Evolutionary conservation across 2,113 vertebrate species (phyloP).

Genomic region (cattle (Bos taurus)): DNA sequence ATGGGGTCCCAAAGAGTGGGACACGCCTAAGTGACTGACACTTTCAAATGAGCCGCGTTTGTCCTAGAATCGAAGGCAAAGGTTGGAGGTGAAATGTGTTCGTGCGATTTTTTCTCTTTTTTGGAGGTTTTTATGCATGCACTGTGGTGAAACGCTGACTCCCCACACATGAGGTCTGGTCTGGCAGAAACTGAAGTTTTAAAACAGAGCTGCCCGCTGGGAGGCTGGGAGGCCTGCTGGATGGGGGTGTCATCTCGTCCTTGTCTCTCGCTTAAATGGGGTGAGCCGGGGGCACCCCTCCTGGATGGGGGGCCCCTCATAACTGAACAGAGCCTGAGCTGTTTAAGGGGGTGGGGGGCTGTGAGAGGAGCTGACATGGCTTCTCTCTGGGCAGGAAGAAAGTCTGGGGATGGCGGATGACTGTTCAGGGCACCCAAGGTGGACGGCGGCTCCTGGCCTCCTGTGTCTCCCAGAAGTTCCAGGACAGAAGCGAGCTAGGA

Average conservation of each 20-base stretch:
- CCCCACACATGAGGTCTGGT: fast-evolving
- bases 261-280: background rate
- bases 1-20: background rate
- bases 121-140: background rate
- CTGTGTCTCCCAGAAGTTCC: background rate
- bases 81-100: background rate
- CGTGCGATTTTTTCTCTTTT: fast-evolving
- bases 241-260: fast-evolving
- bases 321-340: fast-evolving
- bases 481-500: fast-evolving
- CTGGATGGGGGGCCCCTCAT: fast-evolving
- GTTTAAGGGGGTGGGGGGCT: fast-evolving
- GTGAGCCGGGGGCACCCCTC: background rate
- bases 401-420: background rate
- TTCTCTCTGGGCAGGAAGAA: background rate
- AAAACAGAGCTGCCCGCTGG: fast-evolving
- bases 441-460: too few relatives aligned
- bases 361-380: background rate
- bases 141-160: background rate
- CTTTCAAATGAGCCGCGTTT: background rate
- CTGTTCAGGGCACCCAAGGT: background rate
- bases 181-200: fast-evolving
- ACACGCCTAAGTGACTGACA: background rate
- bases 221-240: background rate
- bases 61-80: background rate